These are phyloP conservation scores for Emberiza fucata DNA, from an alignment of 2,113 vertebrate genomes.

Conservation along the genomic window DNA sequence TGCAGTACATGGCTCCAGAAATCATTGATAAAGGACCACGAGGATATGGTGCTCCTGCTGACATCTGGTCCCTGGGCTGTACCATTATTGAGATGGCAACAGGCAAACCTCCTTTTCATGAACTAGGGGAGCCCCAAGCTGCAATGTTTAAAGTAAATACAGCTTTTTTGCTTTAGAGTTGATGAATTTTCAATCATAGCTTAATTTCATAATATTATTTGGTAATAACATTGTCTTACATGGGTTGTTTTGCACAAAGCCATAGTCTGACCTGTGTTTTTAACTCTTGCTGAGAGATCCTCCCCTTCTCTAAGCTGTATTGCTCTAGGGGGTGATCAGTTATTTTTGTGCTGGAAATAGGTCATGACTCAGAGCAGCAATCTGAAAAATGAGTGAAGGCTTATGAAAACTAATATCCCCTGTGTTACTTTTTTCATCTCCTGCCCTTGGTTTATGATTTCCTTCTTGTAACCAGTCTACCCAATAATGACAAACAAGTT, in stretches of 20 bases:
- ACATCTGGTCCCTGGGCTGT: constrained; percentile 84
- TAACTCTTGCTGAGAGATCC: background rate
- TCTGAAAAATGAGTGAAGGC: background rate
- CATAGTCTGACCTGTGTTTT: background rate
- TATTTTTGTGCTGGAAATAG: constrained; percentile 9
- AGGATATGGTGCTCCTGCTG: constrained; percentile 77
- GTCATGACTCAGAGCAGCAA: background rate
- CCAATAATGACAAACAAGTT: background rate
- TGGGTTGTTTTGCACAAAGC: background rate
- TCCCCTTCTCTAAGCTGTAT: background rate
- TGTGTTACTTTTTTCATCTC: background rate
- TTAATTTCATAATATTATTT: background rate
- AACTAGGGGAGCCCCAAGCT: constrained; percentile 77
- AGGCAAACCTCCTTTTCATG: constrained; percentile 76
- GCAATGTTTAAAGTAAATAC: constrained; percentile 78
- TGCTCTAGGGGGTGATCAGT: background rate
- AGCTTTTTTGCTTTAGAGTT: background rate
- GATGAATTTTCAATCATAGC: background rate
- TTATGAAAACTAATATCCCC: background rate
- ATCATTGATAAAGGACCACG: constrained; percentile 78
- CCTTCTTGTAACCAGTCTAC: background rate
- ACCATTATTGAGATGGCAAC: constrained; percentile 86
- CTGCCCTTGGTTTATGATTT: background rate
- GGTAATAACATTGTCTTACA: background rate
- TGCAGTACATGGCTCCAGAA: constrained; percentile 85